Percentiles rank a stretch among this genome's conserved stretches.
Evolutionary conservation across 2,888 invertebrate species (phyloP).

Genomic region (Rosalia funebris): DNA sequence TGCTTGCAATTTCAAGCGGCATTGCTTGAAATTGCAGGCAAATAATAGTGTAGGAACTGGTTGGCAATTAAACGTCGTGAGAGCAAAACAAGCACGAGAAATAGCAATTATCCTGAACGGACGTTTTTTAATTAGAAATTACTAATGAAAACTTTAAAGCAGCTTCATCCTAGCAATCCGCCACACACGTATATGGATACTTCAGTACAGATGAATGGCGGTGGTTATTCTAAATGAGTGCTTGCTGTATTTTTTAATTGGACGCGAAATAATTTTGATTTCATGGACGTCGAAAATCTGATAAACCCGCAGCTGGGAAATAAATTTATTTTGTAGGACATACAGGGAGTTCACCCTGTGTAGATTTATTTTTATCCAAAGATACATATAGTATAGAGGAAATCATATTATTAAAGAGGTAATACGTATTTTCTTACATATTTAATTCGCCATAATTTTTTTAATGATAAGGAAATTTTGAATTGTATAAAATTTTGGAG

Average conservation of each 20-base stretch:
- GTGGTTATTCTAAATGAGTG: neutral
- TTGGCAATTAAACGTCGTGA: conserved; percentile 5
- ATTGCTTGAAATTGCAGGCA: too few relatives aligned
- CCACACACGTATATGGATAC: neutral
- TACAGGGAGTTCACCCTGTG: too few relatives aligned
- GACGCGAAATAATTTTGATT: neutral
- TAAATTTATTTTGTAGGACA: too few relatives aligned
- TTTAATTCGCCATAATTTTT: too few relatives aligned
- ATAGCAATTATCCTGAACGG: conserved; percentile 15
- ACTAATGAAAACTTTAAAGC: conserved; percentile 21
- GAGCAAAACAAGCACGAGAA: neutral
- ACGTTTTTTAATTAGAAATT: conserved; percentile 15
- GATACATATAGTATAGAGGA: too few relatives aligned
- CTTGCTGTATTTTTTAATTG: neutral
- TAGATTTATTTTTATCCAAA: too few relatives aligned
- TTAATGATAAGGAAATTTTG: too few relatives aligned
- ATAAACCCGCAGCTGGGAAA: too few relatives aligned
- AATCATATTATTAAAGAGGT: too few relatives aligned
- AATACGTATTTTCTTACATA: too few relatives aligned
- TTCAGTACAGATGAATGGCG: neutral
- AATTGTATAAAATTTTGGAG: too few relatives aligned
- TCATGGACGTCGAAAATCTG: neutral
- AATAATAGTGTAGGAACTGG: neutral
- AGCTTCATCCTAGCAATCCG: conserved; percentile 1
- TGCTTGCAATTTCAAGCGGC: too few relatives aligned